Conservation (phyloP, 2,797 vertebrate species). For the Trachops cirrhosus region DNA sequence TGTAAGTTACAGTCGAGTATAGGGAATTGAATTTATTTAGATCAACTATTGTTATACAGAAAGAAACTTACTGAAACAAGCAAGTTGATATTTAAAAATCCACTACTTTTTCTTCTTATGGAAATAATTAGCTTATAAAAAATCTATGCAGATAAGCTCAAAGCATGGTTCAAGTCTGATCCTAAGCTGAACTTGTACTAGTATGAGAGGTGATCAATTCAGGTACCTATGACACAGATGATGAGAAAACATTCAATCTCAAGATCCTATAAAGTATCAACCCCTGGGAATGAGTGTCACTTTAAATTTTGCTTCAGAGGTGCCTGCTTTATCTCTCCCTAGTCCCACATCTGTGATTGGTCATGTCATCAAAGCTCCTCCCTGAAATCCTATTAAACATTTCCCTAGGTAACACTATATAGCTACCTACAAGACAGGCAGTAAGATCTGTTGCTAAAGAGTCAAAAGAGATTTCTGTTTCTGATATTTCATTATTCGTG, state of each 20-base stretch:
- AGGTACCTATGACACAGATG: background rate
- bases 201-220: background rate
- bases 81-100: background rate
- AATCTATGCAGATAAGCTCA: background rate
- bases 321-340: too few species aligned
- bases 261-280: background rate
- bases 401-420: accelerated
- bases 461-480: too few species aligned
- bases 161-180: background rate
- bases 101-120: background rate
- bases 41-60: background rate
- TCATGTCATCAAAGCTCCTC: background rate
- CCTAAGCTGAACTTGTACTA: background rate
- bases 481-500: too few species aligned
- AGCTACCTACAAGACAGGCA: background rate
- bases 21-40: background rate
- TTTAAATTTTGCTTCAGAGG: background rate
- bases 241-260: background rate
- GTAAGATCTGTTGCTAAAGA: background rate
- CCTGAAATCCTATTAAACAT: too few species aligned
- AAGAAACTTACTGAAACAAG: background rate
- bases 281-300: background rate
- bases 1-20: background rate
- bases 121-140: background rate
- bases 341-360: background rate